Base-by-base conservation (phyloP, 2,113 vertebrate species). In the Athene noctua region DNA sequence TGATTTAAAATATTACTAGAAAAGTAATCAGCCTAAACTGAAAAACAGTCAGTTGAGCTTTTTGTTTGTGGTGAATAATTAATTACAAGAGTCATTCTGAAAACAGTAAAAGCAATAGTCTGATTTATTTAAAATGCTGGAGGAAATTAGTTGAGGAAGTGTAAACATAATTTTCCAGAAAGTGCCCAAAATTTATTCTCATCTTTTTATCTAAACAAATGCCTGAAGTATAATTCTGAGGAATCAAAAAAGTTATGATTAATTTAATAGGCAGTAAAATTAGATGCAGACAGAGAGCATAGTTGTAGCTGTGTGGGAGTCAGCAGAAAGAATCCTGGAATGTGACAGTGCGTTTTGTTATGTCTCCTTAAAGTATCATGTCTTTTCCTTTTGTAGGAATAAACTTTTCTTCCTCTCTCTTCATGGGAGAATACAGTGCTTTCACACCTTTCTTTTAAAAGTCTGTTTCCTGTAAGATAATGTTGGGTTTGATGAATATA, bases 231-330 rank as follows among this genome's bases (percentile, higher is more conserved):
- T 63, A 79, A 92, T 89, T 93, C 79, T 65, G 40, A 84, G 38
- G 61, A 79, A 84, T 49, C 17, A 57, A 72, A 78, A 79, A 40
- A 36, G 52, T n/a, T 94, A 34, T 68, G n/a, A 83, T 91, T 90
- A 85, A 86, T 92, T 92, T 93, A 90, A 80, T 65, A 87, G 51
- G 42, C 68, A 67, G 17, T 85, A 91, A 96, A 96, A 92, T 75
- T 73, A 89, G 38, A 82, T 80, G 63, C 66, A 92, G 61, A 62
- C 32, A 88, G 80, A 54, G 38, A 71, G 17, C 80, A 58, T 22
- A 70, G 49, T 14, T 89, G 25, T 83, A 97, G 51, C 59, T 92
- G 17, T 71, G 49, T 87, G 54, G 57, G 44, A 95, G 47, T 74
- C 68, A 75, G 58, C 42, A 68, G 71, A 91, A 82, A 49, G 30